Percentiles rank a stretch among this genome's conserved stretches.
These are phyloP conservation scores for Eledone cirrhosa DNA, from an alignment of 2,888 invertebrate species.

Conservation along the genomic window DNA sequence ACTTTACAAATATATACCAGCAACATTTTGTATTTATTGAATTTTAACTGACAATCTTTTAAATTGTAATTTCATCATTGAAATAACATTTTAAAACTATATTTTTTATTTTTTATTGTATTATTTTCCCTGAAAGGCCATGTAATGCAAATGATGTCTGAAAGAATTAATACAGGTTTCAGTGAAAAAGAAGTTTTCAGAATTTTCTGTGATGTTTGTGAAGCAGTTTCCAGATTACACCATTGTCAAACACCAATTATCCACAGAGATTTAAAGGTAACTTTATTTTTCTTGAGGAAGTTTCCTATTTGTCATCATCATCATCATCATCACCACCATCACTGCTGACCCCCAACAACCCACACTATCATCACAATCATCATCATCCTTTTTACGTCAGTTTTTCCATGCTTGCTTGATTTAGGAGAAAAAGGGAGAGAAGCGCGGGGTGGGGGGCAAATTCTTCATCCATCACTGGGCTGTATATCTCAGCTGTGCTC, in stretches of 20 bases:
- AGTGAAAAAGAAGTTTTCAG: constrained; percentile 75
- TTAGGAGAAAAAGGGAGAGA: too few relatives aligned
- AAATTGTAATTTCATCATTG: not conserved
- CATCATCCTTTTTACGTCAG: too few relatives aligned
- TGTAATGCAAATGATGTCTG: constrained; percentile 87
- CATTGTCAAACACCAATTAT: constrained; percentile 92
- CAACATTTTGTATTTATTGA: not conserved
- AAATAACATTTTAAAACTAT: not conserved
- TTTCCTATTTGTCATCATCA: too few relatives aligned
- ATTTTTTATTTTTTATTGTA: not conserved
- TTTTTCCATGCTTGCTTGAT: too few relatives aligned
- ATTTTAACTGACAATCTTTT: not conserved
- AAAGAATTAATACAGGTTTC: constrained; percentile 69
- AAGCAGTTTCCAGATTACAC: constrained; percentile 88
- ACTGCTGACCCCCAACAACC: too few relatives aligned
- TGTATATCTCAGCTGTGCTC: too few relatives aligned
- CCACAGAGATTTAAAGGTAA: constrained; percentile 88
- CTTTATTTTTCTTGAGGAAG: not conserved
- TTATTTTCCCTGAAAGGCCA: constrained; percentile 68
- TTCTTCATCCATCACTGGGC: too few relatives aligned
- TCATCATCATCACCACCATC: too few relatives aligned
- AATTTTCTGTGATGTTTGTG: constrained; percentile 91
- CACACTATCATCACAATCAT: too few relatives aligned
- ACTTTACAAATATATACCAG: not conserved
- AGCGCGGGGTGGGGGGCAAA: too few relatives aligned